A percentile compares a stretch with the other conserved stretches of the same genome.
Conservation (phyloP, 2,113 vertebrate species). For the Nothocercus nigrocapillus region DNA sequence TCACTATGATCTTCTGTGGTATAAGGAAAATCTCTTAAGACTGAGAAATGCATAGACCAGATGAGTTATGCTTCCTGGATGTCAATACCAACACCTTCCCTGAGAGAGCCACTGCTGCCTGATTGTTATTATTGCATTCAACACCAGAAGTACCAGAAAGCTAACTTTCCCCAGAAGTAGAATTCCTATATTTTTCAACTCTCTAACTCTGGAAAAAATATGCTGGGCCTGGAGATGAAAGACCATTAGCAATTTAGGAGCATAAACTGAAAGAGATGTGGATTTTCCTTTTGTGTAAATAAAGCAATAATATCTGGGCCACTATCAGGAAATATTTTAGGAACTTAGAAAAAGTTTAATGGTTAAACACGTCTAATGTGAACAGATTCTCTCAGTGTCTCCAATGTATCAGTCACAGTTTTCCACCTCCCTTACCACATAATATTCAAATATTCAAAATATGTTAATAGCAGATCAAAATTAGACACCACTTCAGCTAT, state of each 20-base stretch:
- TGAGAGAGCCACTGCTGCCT: background rate
- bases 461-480: background rate
- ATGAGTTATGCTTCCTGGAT: background rate
- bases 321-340: background rate
- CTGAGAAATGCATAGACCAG: background rate
- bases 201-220: background rate
- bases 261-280: background rate
- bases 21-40: background rate
- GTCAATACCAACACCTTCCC: background rate
- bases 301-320: background rate
- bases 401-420: no score
- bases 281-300: background rate
- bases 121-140: background rate
- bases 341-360: background rate
- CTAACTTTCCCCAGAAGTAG: background rate
- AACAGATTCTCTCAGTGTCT: no score
- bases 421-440: fast-evolving
- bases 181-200: background rate
- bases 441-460: background rate
- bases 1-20: background rate
- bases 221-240: background rate
- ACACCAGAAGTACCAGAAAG: no score
- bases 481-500: background rate
- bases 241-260: background rate
- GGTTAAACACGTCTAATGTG: no score